Evolutionary conservation across 2,113 vertebrate genomes (phyloP), one percentile per base, ranked within the genome.

Genomic region (Bubo bubo): DNA sequence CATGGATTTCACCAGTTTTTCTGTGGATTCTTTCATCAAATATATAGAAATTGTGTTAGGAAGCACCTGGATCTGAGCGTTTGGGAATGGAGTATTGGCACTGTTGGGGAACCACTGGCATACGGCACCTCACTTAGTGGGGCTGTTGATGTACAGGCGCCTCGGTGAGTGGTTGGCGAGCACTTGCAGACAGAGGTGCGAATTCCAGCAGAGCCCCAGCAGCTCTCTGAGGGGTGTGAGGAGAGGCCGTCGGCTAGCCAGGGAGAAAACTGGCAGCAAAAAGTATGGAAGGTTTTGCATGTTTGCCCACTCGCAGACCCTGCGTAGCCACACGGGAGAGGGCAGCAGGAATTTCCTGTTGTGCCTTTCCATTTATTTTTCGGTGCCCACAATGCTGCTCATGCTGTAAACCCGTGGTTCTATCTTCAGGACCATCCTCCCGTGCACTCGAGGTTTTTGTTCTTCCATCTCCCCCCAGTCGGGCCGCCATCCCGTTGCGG

Each of bases 401-500:
- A 1, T 14, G 1, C 2, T 12, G 56, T 27, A 10, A 9, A 7
- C 50, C 7, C 9, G 0, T 3, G 6, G 45, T 22, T 68, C 11
- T 35, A 0, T 47, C 64, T 47, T 8, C 71, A 53, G 71, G 45
- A 8, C 70, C 53, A 2, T 2, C 2, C 12, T 34, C 30, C 37
- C 1, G 22, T 9, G 45, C 4, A 6, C 58, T n/a, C 75, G 8
- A 8, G 7, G 11, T 26, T 26, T 60, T 27, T 5, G 11, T 41
- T 35, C 53, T 27, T 53, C 45, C 90, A 11, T 32, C 16, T 12
- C 41, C 10, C 34, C 22, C 43, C 23, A 3, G 23, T 6, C 6
- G 27, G 43, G 43, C 58, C 17, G 7, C 9, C 30, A 13, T 4
- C 75, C 43, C 43, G 20, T 21, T 47, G 20, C 20, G 45, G 45